phyloP scores from a whole-genome alignment of 1,140 invertebrate species.

The Limonius californicus region DNA sequence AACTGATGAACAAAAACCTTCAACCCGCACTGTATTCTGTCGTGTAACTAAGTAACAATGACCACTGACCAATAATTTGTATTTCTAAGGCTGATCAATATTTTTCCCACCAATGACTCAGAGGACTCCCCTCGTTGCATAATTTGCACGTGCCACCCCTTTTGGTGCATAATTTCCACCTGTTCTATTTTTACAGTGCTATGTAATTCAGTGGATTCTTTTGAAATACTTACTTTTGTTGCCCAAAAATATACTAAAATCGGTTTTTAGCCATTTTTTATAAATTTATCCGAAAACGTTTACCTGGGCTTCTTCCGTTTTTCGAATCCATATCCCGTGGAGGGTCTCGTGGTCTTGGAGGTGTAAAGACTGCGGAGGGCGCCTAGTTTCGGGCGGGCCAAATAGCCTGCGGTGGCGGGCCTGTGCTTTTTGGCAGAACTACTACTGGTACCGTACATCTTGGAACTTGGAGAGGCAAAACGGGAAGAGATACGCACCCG shows the following conservation, averaged over 20 bases:
- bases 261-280: too few relatives aligned
- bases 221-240: constrained; percentile 14
- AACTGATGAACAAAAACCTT: too few relatives aligned
- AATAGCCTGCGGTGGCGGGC: constrained; percentile 33
- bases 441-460: constrained; percentile 25
- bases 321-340: constrained; percentile 28
- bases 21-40: background rate
- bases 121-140: too few relatives aligned
- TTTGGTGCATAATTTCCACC: background rate
- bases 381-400: constrained; percentile 37
- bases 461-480: constrained; percentile 17
- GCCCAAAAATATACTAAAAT: background rate
- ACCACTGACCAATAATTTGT: too few relatives aligned
- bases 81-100: too few relatives aligned
- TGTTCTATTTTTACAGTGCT: background rate
- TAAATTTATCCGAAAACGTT: constrained; percentile 30
- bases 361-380: constrained; percentile 32
- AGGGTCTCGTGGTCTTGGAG: constrained; percentile 19
- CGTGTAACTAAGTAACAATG: background rate
- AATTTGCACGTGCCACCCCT: too few relatives aligned
- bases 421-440: constrained; percentile 23
- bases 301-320: constrained; percentile 41
- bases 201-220: constrained; percentile 7
- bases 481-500: background rate
- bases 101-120: too few relatives aligned